phyloP scores from a whole-genome alignment of 2,113 vertebrate species.

The Anas platyrhynchos region DNA sequence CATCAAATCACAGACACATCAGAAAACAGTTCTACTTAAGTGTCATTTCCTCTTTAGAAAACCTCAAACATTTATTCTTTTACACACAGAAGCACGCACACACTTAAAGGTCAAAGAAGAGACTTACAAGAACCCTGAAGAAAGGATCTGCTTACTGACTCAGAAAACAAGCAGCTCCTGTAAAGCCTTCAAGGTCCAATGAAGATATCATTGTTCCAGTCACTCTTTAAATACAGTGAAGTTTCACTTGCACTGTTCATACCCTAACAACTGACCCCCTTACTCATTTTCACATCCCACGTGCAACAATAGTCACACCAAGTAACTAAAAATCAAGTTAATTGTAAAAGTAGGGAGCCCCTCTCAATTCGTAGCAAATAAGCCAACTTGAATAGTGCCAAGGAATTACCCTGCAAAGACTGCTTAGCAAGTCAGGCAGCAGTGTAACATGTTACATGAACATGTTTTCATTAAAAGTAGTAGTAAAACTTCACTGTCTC shows the following conservation, averaged over 20 bases:
- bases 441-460: fast-evolving
- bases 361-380: not conserved
- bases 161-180: not conserved
- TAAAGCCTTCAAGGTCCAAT: not conserved
- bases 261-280: not conserved
- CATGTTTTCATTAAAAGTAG: fast-evolving
- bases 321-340: not conserved
- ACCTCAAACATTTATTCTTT: not conserved
- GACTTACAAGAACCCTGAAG: not conserved
- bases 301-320: fast-evolving
- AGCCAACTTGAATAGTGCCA: not conserved
- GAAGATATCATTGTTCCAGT: not conserved
- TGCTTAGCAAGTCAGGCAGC: not conserved
- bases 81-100: too few relatives aligned
- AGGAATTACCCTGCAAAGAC: not conserved
- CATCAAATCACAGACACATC: not conserved
- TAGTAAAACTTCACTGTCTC: not conserved
- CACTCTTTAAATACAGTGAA: not conserved
- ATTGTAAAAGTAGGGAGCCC: not conserved
- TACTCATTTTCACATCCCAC: not conserved
- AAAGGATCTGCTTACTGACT: not conserved
- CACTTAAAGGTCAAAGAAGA: not conserved
- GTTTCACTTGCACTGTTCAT: not conserved
- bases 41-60: not conserved
- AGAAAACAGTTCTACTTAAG: not conserved